Base-by-base conservation (phyloP, 2,113 vertebrate species). In the Pseudolaguvia tuberculata region DNA sequence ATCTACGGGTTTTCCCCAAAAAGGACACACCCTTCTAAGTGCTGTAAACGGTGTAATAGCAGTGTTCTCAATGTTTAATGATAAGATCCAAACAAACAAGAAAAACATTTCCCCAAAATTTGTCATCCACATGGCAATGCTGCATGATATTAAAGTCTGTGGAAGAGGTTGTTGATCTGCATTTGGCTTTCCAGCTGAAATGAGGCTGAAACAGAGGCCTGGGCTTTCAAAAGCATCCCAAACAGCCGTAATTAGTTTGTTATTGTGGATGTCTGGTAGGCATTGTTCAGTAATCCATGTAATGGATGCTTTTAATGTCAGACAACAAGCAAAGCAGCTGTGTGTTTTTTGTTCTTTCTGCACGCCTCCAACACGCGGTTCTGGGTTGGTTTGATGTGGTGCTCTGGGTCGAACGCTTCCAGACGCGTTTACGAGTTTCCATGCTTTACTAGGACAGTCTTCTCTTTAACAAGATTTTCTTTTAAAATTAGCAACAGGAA, bases 261-360 rank as follows among this genome's bases (percentile, higher is more conserved):
- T 61, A 69, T 42, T 62, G 75, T 53, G 67, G 57, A 51, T 55
- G 75, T 52, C 75, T 53, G 57, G 29, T 53, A 63, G 57, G 31
- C 58, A 53, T 55, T 77, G 57, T 70, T 77, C 75, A 52, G 48
- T 55, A 21, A 69, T 70, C 52, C 45, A 15, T 62, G 75, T 77
- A 77, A 77, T 77, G 75, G 75, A 70, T 70, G 66, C 47, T 77
- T 71, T 77, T 77, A 63, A 77, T 77, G 67, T 75, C 73, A 69
- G 70, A 50, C 78, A 81, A 81, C 72, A 72, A 75, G 72, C n/a
- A 72, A 48, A 52, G 68, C 76, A 81, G 73, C 72, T 72, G 73
- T 73, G 66, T 39, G 56, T 29, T 59, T 78, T 25, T 51, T 72
- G 35, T 56, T 63, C 48, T 35, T 14, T 20, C 63, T 4, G 27